Conservation (phyloP, 2,113 vertebrate genomes). For the Clarias macrocephalus region DNA sequence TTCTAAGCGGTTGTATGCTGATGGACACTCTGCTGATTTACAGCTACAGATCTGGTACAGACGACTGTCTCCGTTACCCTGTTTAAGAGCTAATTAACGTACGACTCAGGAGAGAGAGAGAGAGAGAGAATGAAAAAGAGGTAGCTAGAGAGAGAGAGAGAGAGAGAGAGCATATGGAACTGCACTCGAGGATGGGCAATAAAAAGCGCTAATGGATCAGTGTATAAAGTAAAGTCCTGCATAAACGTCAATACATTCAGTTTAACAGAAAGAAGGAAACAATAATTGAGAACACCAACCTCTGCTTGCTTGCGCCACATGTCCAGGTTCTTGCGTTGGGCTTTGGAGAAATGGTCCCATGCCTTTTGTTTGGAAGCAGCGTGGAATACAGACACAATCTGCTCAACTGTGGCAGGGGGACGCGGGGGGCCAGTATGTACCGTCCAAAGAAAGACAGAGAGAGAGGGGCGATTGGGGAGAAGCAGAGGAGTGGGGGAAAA, state of each 20-base stretch:
- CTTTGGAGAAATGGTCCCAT: slow-evolving; percentile 99
- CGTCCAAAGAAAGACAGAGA: slow-evolving; percentile 82
- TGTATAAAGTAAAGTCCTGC: slow-evolving; percentile 9
- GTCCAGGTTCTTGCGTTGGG: slow-evolving; percentile 98
- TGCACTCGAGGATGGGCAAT: slow-evolving; percentile 16
- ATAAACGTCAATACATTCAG: slow-evolving; percentile 48
- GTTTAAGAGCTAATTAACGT: slow-evolving; percentile 38
- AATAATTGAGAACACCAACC: slow-evolving; percentile 79
- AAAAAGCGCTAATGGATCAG: slow-evolving; percentile 8
- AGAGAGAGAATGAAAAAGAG: no score
- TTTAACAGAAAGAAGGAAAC: slow-evolving; percentile 35
- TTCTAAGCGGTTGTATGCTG: slow-evolving; percentile 32
- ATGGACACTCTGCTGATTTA: slow-evolving; percentile 23
- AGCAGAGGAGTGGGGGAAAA: slow-evolving; percentile 86
- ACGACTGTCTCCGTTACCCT: slow-evolving; percentile 13
- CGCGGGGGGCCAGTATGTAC: slow-evolving; percentile 75
- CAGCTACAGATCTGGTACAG: not conserved
- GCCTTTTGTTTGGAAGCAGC: slow-evolving; percentile 99
- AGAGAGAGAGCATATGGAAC: not conserved
- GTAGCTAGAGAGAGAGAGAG: no score
- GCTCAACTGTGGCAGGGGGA: slow-evolving; percentile 89
- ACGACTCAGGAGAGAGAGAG: slow-evolving; percentile 2
- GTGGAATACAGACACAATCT: slow-evolving; percentile 99
- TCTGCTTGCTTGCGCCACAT: slow-evolving; percentile 98
- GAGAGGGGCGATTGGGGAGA: slow-evolving; percentile 79